These are phyloP conservation scores for Ferdinandea cuprea DNA, from an alignment of 2,888 invertebrate species.

Conservation along the genomic window DNA sequence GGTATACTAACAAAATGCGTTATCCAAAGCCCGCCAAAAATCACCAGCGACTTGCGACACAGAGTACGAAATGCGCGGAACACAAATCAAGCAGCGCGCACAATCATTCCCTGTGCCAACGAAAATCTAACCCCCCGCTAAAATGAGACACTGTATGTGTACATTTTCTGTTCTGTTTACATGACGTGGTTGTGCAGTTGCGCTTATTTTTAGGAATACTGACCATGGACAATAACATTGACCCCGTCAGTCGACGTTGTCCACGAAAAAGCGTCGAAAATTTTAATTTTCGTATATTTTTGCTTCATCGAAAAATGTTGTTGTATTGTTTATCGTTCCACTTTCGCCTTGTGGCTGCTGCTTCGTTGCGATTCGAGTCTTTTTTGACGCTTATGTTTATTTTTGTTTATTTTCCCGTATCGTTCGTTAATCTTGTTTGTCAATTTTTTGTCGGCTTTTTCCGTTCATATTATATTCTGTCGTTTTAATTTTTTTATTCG, in stretches of 20 bases:
- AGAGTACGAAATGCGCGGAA: conserved; percentile 23
- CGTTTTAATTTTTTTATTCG: conserved; percentile 17
- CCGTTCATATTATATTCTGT: conserved; percentile 27
- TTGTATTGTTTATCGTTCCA: background rate
- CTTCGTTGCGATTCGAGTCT: conserved; percentile 1
- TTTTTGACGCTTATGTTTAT: background rate
- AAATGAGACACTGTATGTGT: conserved; percentile 2
- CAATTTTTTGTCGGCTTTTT: conserved; percentile 51
- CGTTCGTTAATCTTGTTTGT: conserved; percentile 60
- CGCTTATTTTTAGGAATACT: conserved; percentile 64
- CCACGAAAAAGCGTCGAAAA: conserved; percentile 59
- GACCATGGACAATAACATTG: conserved; percentile 73
- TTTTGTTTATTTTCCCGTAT: conserved; percentile 15
- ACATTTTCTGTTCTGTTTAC: conserved; percentile 27
- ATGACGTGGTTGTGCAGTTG: conserved; percentile 51
- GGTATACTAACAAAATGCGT: too few relatives aligned
- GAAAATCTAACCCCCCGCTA: conserved; percentile 7
- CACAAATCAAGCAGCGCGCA: conserved; percentile 10
- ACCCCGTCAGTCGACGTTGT: conserved; percentile 53
- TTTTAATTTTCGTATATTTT: conserved; percentile 49
- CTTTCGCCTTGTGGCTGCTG: conserved; percentile 3
- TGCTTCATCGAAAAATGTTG: conserved; percentile 1
- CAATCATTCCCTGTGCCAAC: background rate
- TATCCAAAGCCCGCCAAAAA: conserved; percentile 40
- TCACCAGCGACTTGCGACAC: background rate